Evolutionary conservation across 2,113 vertebrate genomes (phyloP).

Genomic region (Furnarius figulus): DNA sequence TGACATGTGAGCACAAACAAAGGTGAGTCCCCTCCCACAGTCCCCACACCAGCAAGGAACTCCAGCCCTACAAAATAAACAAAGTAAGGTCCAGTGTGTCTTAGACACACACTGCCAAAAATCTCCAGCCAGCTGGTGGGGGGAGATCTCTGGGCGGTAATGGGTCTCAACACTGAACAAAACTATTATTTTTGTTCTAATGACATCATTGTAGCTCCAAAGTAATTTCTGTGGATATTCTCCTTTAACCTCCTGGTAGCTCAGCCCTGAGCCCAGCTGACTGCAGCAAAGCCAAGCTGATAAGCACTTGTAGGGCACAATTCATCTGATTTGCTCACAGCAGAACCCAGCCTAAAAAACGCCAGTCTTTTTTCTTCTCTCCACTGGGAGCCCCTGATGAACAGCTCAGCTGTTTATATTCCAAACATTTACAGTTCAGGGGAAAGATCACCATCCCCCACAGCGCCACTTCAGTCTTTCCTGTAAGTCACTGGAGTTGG

Average conservation of each 20-base stretch:
- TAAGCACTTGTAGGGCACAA: not conserved
- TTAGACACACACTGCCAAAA: not conserved
- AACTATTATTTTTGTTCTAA: not conserved
- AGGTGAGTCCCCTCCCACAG: not conserved
- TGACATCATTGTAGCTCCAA: not conserved
- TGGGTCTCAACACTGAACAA: fast-evolving
- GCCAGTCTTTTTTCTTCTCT: not conserved
- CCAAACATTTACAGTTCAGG: slow-evolving; percentile 9
- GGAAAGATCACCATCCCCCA: not conserved
- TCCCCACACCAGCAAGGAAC: not conserved
- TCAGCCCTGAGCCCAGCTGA: not conserved
- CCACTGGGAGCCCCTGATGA: not conserved
- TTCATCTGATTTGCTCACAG: not conserved
- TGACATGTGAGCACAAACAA: fast-evolving
- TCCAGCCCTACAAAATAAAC: not conserved
- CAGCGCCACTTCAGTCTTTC: not conserved
- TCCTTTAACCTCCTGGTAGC: not conserved
- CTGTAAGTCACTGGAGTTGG: not conserved
- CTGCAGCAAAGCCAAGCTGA: not conserved
- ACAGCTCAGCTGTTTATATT: not conserved
- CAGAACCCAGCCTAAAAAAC: not conserved
- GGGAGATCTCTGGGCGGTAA: not conserved
- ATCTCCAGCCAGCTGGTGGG: not conserved
- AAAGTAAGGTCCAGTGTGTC: not conserved
- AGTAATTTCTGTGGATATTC: not conserved